Conservation (phyloP, 2,888 invertebrate genomes). For the Nymphalis urticae region DNA sequence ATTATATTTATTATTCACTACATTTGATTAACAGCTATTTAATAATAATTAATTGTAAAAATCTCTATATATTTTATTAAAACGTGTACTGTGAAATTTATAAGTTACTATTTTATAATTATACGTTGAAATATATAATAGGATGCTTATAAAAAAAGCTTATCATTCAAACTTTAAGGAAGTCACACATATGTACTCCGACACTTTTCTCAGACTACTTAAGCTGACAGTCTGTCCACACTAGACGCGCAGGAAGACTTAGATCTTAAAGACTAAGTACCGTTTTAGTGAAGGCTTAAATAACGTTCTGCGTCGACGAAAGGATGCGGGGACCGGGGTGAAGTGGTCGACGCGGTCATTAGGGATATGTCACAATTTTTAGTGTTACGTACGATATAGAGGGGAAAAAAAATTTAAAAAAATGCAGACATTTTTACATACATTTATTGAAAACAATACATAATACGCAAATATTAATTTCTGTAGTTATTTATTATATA, state of each 20-base stretch:
- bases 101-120: too few relatives aligned
- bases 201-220: conserved; percentile 2
- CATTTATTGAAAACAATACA: too few relatives aligned
- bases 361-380: conserved; percentile 12
- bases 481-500: too few relatives aligned
- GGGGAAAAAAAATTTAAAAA: neutral
- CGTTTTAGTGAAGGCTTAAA: conserved; percentile 32
- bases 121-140: too few relatives aligned
- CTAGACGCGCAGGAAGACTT: conserved; percentile 17
- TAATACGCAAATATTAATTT: too few relatives aligned
- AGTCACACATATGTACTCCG: neutral
- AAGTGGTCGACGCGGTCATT: conserved; percentile 22
- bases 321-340: conserved; percentile 9
- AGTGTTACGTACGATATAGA: neutral
- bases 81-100: too few relatives aligned
- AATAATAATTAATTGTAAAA: too few relatives aligned
- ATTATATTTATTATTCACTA: too few relatives aligned
- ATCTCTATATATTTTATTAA: too few relatives aligned
- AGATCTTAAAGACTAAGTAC: conserved; percentile 29
- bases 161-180: neutral
- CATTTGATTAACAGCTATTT: too few relatives aligned
- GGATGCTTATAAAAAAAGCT: neutral
- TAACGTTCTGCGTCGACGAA: conserved; percentile 21
- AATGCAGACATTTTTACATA: too few relatives aligned
- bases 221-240: conserved; percentile 2